Percentiles rank a stretch among this genome's conserved stretches.
Conservation (phyloP, 2,797 vertebrate species). For the Protosalanx chinensis region DNA sequence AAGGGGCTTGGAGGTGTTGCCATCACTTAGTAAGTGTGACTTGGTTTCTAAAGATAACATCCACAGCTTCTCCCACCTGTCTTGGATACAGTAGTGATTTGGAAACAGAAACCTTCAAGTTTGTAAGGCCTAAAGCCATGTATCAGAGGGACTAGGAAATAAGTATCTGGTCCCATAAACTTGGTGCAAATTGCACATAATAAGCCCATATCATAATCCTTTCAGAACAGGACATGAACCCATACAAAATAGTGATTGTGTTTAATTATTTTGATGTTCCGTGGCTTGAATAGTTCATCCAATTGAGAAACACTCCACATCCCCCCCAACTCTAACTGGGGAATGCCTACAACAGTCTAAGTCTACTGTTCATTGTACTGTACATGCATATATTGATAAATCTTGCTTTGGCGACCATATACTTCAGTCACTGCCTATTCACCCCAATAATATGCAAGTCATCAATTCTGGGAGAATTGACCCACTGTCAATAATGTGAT, state of each 20-base stretch:
- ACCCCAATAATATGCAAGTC: no score
- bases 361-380: not conserved
- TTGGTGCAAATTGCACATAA: not conserved
- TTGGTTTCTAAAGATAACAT: constrained; percentile 5
- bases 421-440: no score
- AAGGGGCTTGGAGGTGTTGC: not conserved
- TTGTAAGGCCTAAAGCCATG: not conserved
- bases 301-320: not conserved
- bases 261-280: not conserved
- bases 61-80: not conserved
- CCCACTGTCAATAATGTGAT: no score
- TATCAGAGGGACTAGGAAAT: not conserved
- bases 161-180: not conserved
- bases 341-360: not conserved
- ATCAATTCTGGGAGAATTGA: no score
- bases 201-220: not conserved
- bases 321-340: not conserved
- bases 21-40: not conserved
- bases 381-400: constrained; percentile 1
- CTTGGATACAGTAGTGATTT: not conserved
- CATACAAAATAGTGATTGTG: not conserved
- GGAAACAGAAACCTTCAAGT: not conserved
- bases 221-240: not conserved
- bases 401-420: no score
- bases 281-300: not conserved